Conservation (phyloP, 2,113 vertebrate species). For the Uropsilus gracilis region DNA sequence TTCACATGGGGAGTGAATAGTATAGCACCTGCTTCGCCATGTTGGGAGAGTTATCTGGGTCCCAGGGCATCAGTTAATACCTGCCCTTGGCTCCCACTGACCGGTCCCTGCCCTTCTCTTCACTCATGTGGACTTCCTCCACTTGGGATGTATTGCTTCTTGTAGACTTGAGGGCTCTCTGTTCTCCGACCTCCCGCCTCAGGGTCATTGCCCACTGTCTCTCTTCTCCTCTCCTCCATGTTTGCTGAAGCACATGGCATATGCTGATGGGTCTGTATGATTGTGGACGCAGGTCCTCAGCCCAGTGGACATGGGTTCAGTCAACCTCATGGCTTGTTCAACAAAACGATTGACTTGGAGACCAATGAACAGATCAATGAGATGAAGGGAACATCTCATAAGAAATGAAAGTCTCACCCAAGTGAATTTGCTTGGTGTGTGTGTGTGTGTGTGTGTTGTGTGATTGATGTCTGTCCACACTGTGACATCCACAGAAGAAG, state of each 20-base stretch:
- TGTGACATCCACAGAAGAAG: neutral
- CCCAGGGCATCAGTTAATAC: neutral
- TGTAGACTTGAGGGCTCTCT: too few relatives aligned
- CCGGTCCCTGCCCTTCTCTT: too few relatives aligned
- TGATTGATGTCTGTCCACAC: neutral
- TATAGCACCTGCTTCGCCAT: too few relatives aligned
- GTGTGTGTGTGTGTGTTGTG: neutral
- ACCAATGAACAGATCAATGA: neutral
- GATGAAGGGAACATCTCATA: neutral
- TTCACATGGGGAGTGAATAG: neutral
- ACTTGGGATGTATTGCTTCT: too few relatives aligned
- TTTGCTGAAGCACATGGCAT: neutral
- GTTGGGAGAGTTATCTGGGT: neutral
- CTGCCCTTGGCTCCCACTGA: too few relatives aligned
- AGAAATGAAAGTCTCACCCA: neutral
- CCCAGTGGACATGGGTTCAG: neutral
- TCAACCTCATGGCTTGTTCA: neutral
- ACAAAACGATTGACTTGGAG: neutral
- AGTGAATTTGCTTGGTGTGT: neutral
- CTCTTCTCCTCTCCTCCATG: neutral
- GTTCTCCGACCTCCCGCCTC: too few relatives aligned
- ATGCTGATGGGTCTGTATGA: neutral
- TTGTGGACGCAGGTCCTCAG: neutral
- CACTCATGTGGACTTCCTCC: too few relatives aligned
- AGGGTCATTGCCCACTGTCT: too few relatives aligned